Base-by-base conservation (phyloP, 2,888 invertebrate genomes). In the Palloptera scutellata region DNA sequence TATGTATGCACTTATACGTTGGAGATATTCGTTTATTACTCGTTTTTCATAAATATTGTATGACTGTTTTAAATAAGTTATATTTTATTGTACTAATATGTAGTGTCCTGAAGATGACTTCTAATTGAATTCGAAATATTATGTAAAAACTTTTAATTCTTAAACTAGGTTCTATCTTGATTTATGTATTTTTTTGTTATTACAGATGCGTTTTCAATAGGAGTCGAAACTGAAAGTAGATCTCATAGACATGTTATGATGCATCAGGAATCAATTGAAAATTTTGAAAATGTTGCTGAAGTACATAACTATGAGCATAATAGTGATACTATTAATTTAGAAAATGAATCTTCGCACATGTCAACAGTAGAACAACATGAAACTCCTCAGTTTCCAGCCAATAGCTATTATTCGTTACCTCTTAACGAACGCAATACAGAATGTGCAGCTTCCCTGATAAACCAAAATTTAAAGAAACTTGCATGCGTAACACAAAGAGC, bases 401-500 rank as follows among this genome's bases (percentile, higher is more conserved):
- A 79, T 58, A 79, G 78, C 61, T 78, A 80, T 64, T 78, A 78
- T 68, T 76, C 78, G 17, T 75, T 75, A 17, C 80, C 78, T 1
- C 65, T 80, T 17, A 74, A 75, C 57, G 79, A 79, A 51, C 77
- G 80, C n/a, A 79, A 77, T 54, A 73, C 78, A 6, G 77, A 78
- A 19, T 60, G 75, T 8, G 72, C 73, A 6, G 63, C 74, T 1
- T 71, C 72, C 59, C 58, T 73, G 71, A 72, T 73, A 17, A 77
- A 73, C 41, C 52, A 75, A 62, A 77, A 78, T 62, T 74, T 73
- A 19, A 81, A 79, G 72, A 79, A 79, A 60, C 75, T 78, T 10
- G 77, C 80, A 41, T 79, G 79, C 70, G 78, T 81, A 68, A 93
- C 94, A 0, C 94, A 95, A 81, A 86, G 95, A 70, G 93, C 92